Base-by-base conservation (phyloP, 2,113 vertebrate species). In the Varanus komodoensis region DNA sequence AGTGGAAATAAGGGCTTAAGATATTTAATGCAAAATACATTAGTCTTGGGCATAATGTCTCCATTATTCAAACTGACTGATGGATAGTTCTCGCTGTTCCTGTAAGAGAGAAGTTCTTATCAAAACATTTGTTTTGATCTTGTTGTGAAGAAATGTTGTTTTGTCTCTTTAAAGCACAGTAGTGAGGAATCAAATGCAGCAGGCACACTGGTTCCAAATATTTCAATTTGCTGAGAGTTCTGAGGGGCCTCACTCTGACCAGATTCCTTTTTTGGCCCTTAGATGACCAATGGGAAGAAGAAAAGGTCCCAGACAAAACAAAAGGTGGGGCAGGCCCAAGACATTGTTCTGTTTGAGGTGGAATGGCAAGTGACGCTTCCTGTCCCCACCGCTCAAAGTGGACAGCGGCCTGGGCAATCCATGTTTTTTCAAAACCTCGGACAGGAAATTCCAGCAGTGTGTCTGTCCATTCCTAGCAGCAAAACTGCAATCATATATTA, bases 11-110 rank as follows among this genome's bases (percentile, higher is more conserved):
- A 93, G 87, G n/a, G 67, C 32, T 93, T 83, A 89, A 64, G 87
- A 94, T 96, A 93, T 93, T 91, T 93, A 95, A 93, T 91, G 44
- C 68, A 32, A 68, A 82, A 86, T 91, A 75, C 92, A 92, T 95
- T 93, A 92, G 89, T 92, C 48, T 90, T 89, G 86, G 61, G 15
- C 87, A 77, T 71, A 93, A 93, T n/a, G 27, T 91, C 89, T 89
- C 71, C 87, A 88, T 92, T 89, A 92, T 93, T 94, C 91, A 94
- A 91, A 83, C 61, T 15, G 12, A 34, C 21, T 12, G 8, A 93
- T 75, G 12, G 75, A 3, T 12, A 83, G 8, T 48, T 57, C 87
- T 92, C 88, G 23, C 11, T 12, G 92, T 93, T 91, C 92, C 89
- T 89, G 92, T 92, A 89, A 88, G 73, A 80, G 50, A 68, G 61